Evolutionary conservation across 2,113 vertebrate genomes (phyloP).

Genomic region (Clarias batrachus): DNA sequence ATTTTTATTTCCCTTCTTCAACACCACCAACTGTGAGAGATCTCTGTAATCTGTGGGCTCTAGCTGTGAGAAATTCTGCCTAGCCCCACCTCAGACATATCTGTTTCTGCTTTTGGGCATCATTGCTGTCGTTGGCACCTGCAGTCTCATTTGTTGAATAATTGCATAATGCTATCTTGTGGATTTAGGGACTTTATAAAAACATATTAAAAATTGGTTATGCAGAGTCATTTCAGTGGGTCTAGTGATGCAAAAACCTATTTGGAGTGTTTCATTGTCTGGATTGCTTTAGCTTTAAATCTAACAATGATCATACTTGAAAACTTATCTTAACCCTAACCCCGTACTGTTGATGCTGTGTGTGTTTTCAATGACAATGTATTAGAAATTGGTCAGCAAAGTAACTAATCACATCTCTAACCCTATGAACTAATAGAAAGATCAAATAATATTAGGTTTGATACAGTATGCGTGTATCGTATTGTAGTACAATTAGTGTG

Average conservation of each 20-base stretch:
- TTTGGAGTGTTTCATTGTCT: neutral
- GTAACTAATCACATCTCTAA: neutral
- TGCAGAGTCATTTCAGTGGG: neutral
- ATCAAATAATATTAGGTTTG: neutral
- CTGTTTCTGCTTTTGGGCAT: neutral
- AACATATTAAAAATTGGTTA: neutral
- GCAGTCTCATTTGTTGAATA: neutral
- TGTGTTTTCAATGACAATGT: neutral
- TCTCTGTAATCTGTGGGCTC: neutral
- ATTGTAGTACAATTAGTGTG: neutral
- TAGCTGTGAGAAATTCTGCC: neutral
- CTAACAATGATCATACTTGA: neutral
- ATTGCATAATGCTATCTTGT: neutral
- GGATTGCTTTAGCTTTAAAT: neutral
- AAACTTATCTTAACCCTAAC: neutral
- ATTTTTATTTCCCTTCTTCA: slow-evolving; percentile 7
- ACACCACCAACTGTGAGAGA: neutral
- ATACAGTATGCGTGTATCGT: neutral
- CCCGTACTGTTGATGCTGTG: neutral
- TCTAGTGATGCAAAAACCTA: neutral
- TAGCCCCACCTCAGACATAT: neutral
- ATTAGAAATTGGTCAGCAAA: neutral
- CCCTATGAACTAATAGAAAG: neutral
- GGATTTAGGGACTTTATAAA: neutral
- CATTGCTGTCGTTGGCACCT: neutral